Evolutionary conservation across 2,888 invertebrate genomes (phyloP).

Genomic region (Glaucopsyche alexis): DNA sequence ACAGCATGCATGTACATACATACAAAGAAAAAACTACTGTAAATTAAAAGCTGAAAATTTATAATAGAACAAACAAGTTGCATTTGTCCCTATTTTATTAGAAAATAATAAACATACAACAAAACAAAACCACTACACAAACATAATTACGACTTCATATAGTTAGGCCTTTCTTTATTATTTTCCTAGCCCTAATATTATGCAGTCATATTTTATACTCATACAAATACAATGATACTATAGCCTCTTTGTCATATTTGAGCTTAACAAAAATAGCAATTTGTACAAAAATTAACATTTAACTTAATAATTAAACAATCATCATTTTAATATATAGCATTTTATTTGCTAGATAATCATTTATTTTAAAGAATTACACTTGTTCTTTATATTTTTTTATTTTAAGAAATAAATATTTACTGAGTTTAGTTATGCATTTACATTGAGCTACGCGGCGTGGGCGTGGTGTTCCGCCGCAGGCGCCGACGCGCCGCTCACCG

Average conservation of each 20-base stretch:
- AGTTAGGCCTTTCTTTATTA: not conserved
- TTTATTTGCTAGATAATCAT: not conserved
- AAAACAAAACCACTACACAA: slow-evolving; percentile 1
- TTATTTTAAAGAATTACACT: too few species aligned
- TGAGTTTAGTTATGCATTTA: too few species aligned
- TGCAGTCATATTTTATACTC: not conserved
- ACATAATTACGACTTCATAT: not conserved
- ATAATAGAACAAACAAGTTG: not conserved
- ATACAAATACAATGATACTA: not conserved
- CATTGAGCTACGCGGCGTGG: too few species aligned
- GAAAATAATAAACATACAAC: slow-evolving; percentile 5
- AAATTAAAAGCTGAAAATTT: not conserved
- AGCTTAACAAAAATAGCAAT: slow-evolving; percentile 12
- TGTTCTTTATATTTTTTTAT: too few species aligned
- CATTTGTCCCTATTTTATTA: not conserved
- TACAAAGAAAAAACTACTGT: not conserved
- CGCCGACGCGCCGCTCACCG: too few species aligned
- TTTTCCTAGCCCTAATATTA: not conserved
- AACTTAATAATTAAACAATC: not conserved
- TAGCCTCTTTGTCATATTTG: slow-evolving; percentile 17
- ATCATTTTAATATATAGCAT: not conserved
- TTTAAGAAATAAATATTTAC: too few species aligned
- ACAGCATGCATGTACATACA: not conserved
- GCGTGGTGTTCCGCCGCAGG: too few species aligned
- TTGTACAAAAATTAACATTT: slow-evolving; percentile 9